These are phyloP conservation scores for Acropora yongei DNA, from an alignment of 64 coral and sea anemone species.

Conservation along the genomic window DNA sequence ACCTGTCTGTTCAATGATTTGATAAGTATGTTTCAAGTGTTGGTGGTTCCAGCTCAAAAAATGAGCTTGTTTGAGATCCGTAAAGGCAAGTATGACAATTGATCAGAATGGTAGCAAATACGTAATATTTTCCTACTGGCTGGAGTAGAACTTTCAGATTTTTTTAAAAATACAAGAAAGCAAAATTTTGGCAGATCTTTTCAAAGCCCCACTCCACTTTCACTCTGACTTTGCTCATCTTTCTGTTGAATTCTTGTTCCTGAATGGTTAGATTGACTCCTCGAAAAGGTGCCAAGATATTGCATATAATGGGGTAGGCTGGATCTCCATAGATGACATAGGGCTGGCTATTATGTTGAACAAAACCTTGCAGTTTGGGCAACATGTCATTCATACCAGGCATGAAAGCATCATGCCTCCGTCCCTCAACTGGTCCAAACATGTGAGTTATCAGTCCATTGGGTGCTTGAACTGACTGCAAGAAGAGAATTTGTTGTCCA, in stretches of 20 bases:
- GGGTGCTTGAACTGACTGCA: slow-evolving; percentile 29
- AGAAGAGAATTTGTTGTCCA: not conserved
- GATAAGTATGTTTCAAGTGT: slow-evolving; percentile 28
- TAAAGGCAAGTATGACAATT: slow-evolving; percentile 58
- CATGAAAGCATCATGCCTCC: slow-evolving; percentile 43
- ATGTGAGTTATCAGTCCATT: slow-evolving; percentile 31
- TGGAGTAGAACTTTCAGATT: slow-evolving; percentile 33
- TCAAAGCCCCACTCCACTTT: slow-evolving; percentile 37
- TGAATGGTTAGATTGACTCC: not conserved
- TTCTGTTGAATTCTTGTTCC: slow-evolving; percentile 27
- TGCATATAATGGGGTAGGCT: slow-evolving; percentile 14
- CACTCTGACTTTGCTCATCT: slow-evolving; percentile 47
- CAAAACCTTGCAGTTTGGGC: slow-evolving; percentile 2
- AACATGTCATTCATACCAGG: slow-evolving; percentile 10
- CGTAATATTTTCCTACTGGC: slow-evolving; percentile 38
- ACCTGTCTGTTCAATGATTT: not conserved
- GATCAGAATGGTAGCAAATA: slow-evolving; percentile 19
- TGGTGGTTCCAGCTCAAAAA: slow-evolving; percentile 34
- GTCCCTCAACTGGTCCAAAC: slow-evolving; percentile 41
- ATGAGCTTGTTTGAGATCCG: slow-evolving; percentile 40
- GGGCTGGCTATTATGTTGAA: not conserved
- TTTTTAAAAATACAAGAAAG: slow-evolving; percentile 34
- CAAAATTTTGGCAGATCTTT: slow-evolving; percentile 44
- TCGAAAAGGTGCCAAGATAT: slow-evolving; percentile 8
- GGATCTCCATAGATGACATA: too few relatives aligned